phyloP scores from a whole-genome alignment of 2,888 invertebrate species.

The Tipula confusa region DNA sequence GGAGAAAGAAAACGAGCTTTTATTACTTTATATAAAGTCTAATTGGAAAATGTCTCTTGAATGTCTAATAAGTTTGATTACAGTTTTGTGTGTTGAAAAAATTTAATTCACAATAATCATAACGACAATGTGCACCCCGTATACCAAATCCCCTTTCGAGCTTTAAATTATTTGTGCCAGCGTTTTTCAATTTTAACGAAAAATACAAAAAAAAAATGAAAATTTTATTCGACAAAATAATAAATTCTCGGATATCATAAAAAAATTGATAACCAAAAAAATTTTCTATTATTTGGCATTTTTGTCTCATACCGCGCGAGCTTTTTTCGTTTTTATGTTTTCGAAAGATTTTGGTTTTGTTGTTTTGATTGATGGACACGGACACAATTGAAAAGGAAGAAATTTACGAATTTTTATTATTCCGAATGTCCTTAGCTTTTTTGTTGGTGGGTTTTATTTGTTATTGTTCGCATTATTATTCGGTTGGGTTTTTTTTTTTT shows the following conservation, averaged over 20 bases:
- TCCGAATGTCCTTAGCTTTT: neutral
- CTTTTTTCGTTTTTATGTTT: neutral
- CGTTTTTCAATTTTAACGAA: neutral
- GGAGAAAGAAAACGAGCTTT: no score
- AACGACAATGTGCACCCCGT: neutral
- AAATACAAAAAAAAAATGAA: no score
- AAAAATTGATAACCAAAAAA: neutral
- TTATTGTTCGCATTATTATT: neutral
- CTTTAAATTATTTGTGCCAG: neutral
- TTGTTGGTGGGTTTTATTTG: no score
- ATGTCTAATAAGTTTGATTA: conserved; percentile 12
- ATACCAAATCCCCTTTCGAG: neutral
- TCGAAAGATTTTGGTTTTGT: neutral
- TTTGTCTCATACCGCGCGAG: neutral
- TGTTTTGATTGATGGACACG: conserved; percentile 6
- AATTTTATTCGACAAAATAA: neutral
- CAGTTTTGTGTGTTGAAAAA: neutral
- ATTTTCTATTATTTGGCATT: neutral
- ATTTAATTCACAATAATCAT: neutral
- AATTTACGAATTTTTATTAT: neutral
- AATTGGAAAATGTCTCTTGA: neutral
- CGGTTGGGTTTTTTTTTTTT: neutral
- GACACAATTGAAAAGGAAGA: neutral
- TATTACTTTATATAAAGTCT: neutral
- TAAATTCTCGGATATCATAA: neutral